Percentiles rank a stretch among this genome's conserved stretches.
Evolutionary conservation across 2,797 vertebrate species (phyloP).

Genomic region (Pteronotus mesoamericanus): DNA sequence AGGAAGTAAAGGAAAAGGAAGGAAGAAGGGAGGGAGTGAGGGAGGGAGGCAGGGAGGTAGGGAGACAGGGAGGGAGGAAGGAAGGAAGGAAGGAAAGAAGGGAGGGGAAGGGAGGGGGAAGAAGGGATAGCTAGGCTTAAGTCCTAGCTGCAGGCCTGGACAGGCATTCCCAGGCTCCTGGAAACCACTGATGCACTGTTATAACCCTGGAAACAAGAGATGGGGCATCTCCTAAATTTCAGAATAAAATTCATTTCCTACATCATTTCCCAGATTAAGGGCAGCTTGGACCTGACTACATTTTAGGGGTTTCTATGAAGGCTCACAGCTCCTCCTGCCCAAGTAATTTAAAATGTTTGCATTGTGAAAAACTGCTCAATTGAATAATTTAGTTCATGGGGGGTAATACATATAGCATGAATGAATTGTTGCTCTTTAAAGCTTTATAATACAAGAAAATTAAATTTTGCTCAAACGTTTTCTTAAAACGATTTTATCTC

Average conservation of each 20-base stretch:
- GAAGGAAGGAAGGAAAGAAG: rapidly evolving
- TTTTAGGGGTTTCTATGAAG: not conserved
- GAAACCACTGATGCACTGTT: not conserved
- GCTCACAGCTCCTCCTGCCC: not conserved
- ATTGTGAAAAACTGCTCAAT: not conserved
- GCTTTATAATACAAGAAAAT: not conserved
- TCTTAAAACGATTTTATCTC: not conserved
- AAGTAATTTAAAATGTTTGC: not conserved
- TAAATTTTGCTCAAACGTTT: not conserved
- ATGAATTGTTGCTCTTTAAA: not conserved
- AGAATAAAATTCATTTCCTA: not conserved
- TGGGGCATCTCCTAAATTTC: not conserved
- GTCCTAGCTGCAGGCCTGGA: not conserved
- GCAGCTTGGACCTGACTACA: not conserved
- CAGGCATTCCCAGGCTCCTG: not conserved
- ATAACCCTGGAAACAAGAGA: not conserved
- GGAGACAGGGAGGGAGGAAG: rapidly evolving
- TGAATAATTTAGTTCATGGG: not conserved
- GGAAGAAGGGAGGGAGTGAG: not conserved
- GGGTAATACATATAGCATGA: too few species aligned
- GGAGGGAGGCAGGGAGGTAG: too few species aligned
- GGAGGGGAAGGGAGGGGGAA: rapidly evolving
- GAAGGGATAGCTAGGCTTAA: not conserved
- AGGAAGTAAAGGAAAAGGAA: not conserved
- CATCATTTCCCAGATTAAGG: not conserved